These are phyloP conservation scores for Condylura cristata DNA, from an alignment of 2,113 vertebrate species.

Conservation along the genomic window DNA sequence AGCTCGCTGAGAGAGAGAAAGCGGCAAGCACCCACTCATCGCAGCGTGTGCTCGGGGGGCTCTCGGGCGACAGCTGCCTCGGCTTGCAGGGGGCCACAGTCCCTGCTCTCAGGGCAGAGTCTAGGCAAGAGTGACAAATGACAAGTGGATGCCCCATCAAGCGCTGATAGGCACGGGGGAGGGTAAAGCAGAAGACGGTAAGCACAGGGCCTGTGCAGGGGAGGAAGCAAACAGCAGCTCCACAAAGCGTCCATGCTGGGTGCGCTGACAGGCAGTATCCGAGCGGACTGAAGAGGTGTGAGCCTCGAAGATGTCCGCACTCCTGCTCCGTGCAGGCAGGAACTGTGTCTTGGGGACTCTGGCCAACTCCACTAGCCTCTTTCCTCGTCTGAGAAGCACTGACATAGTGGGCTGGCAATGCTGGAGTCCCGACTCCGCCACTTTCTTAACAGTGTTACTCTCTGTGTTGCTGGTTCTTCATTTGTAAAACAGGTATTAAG, in stretches of 20 bases:
- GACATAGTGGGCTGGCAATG: too few species aligned
- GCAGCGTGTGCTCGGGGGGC: background rate
- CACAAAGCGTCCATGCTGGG: background rate
- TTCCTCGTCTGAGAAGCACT: background rate
- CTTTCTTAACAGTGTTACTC: background rate
- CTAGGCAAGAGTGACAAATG: background rate
- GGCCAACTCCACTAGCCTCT: background rate
- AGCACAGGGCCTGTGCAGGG: background rate
- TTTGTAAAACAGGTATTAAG: constrained; percentile 26
- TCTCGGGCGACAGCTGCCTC: too few species aligned
- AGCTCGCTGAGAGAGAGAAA: background rate
- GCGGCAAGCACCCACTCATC: background rate
- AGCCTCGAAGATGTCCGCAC: background rate
- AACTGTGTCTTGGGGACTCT: background rate
- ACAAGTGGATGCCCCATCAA: too few species aligned
- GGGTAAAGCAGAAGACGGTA: background rate
- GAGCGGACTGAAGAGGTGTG: background rate
- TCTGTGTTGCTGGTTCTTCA: background rate
- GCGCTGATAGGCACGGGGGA: background rate
- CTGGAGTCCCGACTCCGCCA: too few species aligned
- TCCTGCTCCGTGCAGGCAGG: background rate
- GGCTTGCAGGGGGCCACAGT: background rate
- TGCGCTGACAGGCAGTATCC: background rate
- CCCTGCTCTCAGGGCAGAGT: background rate
- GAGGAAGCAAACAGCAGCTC: background rate